phyloP scores from a whole-genome alignment of 2,797 vertebrate genomes.

The Syngnathus acus region DNA sequence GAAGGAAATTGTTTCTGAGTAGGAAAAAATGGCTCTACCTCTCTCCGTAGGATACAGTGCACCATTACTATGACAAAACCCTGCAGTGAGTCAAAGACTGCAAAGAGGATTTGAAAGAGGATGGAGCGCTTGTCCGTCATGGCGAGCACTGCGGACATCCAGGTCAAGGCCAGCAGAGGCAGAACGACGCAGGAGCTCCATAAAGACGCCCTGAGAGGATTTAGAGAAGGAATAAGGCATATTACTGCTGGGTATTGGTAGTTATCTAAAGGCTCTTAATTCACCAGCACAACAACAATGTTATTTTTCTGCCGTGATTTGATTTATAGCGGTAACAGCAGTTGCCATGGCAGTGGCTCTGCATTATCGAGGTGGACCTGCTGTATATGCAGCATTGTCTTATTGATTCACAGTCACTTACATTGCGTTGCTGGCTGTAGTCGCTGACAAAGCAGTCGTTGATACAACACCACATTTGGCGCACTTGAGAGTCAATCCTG shows the following conservation, averaged over 20 bases:
- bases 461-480: slow-evolving; percentile 99
- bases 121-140: slow-evolving; percentile 99
- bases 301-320: neutral
- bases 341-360: slow-evolving; percentile 28
- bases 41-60: slow-evolving; percentile 94
- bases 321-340: slow-evolving; percentile 17
- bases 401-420: slow-evolving; percentile 81
- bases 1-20: too few species aligned
- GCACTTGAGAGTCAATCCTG: slow-evolving; percentile 99
- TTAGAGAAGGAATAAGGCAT: slow-evolving; percentile 13
- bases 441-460: slow-evolving; percentile 99
- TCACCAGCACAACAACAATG: slow-evolving; percentile 1
- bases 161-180: slow-evolving; percentile 93
- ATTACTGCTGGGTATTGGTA: slow-evolving; percentile 6
- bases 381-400: slow-evolving; percentile 43
- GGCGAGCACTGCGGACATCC: slow-evolving; percentile 98
- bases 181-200: slow-evolving; percentile 98
- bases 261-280: slow-evolving; percentile 5
- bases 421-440: slow-evolving; percentile 99
- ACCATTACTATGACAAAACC: slow-evolving; percentile 99
- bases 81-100: slow-evolving; percentile 97
- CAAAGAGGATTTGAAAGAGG: slow-evolving; percentile 98
- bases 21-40: slow-evolving; percentile 66
- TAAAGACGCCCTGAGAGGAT: slow-evolving; percentile 85
- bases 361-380: slow-evolving; percentile 34